phyloP scores from a whole-genome alignment of 2,888 invertebrate species.

The Fragum sueziense region DNA sequence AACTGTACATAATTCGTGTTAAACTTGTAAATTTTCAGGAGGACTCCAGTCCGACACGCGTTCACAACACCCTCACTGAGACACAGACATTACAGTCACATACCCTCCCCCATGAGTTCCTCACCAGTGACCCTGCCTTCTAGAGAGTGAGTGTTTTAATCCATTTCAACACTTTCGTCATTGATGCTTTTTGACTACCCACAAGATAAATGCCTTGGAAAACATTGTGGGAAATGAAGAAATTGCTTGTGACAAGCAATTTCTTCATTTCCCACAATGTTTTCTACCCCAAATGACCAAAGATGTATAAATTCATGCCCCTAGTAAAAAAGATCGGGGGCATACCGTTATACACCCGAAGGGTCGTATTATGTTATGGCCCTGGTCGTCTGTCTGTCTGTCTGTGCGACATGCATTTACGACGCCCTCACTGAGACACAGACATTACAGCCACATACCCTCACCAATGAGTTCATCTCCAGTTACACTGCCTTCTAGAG shows the following conservation, averaged over 20 bases:
- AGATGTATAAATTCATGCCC: too few species aligned
- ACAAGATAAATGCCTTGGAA: not conserved
- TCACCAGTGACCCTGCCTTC: constrained; percentile 64
- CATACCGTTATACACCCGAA: too few species aligned
- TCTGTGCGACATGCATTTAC: too few species aligned
- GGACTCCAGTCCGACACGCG: constrained; percentile 65
- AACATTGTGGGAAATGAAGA: constrained; percentile 3
- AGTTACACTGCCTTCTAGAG: too few species aligned
- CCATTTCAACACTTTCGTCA: not conserved
- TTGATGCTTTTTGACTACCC: not conserved
- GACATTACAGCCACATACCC: too few species aligned
- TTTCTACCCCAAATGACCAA: too few species aligned
- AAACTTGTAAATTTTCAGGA: constrained; percentile 30
- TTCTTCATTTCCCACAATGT: constrained; percentile 1
- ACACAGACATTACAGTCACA: constrained; percentile 63
- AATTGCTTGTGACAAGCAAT: not conserved
- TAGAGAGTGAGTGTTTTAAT: constrained; percentile 36
- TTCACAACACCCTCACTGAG: constrained; percentile 72
- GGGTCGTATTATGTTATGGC: too few species aligned
- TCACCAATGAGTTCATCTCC: too few species aligned
- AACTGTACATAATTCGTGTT: too few species aligned
- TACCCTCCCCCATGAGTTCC: constrained; percentile 69
- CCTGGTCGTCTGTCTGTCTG: too few species aligned
- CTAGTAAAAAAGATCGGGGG: too few species aligned
- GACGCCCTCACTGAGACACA: too few species aligned